phyloP scores from a whole-genome alignment of 2,888 invertebrate genomes.

The Acrocera orbiculus region DNA sequence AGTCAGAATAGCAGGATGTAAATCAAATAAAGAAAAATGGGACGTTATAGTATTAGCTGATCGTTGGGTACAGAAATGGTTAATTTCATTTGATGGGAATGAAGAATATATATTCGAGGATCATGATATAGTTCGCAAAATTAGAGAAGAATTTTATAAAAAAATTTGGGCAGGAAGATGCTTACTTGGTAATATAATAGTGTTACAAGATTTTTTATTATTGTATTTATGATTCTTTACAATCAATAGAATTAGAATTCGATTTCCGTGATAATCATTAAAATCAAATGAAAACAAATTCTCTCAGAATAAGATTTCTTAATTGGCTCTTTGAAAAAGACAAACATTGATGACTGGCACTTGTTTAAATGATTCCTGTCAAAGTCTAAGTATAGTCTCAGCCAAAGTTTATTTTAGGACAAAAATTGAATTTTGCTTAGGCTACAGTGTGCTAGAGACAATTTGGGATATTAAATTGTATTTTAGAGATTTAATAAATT shows the following conservation, averaged over 20 bases:
- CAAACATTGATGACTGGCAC: too few species aligned
- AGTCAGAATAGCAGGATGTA: neutral
- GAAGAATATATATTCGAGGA: constrained; percentile 58
- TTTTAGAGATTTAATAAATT: too few species aligned
- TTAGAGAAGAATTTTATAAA: constrained; percentile 51
- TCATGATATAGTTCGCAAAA: constrained; percentile 48
- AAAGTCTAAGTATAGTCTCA: too few species aligned
- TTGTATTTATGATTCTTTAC: neutral
- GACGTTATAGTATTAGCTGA: constrained; percentile 57
- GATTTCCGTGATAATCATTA: neutral
- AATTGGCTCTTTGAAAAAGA: too few species aligned
- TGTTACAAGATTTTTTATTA: neutral
- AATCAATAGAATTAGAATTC: too few species aligned
- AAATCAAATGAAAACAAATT: too few species aligned
- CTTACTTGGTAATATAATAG: constrained; percentile 8
- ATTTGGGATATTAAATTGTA: too few species aligned
- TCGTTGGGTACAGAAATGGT: constrained; percentile 70
- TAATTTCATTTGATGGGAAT: constrained; percentile 38
- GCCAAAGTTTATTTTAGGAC: too few species aligned
- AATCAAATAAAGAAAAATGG: constrained; percentile 30
- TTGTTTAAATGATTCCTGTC: too few species aligned
- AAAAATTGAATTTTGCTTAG: too few species aligned
- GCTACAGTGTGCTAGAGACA: too few species aligned
- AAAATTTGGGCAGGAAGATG: constrained; percentile 45
- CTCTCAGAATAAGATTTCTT: too few species aligned